Base-by-base conservation (phyloP, 30 jellyfish, hydroid and myxozoan species). In the Sanderia malayensis region DNA sequence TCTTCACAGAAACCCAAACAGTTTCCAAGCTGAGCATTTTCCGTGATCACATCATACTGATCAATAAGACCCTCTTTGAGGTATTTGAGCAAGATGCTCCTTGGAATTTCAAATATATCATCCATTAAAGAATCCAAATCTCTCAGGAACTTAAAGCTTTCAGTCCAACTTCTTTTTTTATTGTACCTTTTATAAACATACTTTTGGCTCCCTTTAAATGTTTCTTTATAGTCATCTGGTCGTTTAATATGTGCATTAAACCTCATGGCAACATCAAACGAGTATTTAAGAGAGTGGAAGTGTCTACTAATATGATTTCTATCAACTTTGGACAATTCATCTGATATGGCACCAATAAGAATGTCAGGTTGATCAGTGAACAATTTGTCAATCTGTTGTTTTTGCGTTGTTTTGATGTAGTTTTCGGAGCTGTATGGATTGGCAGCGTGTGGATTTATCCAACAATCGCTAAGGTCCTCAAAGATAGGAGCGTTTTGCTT, bases 1-100 rank as follows among this genome's bases (percentile, higher is more conserved):
- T 65, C 44, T 21, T 82, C 79, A 34, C 59, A 11, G 27, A 7
- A 24, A 46, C 82, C 80, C 46, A 82, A 33, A 34, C 85, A 67
- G 27, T 82, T 82, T 61, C 94, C 94, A 71, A 82, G 75, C 29
- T 69, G 74, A 27, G 19, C 62, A 49, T 82, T 71, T n/a, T 63
- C 49, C 31, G 75, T 62, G 25, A 62, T 15, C 33, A 60, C 24
- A 60, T 82, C 94, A 49, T 82, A 82, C 79, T 44, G 53, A 31
- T 32, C 30, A 2, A 63, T 67, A 4, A 82, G 62, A 23, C 74
- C 94, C 57, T 82, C 94, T 47, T 82, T 86, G n/a, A 82, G 61
- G 30, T 31, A 82, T 18, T 82, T 82, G 37, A 82, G 49, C 11
- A 82, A 28, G 18, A 71, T 10, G 13, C 46, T 58, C 68, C 73